Conservation (phyloP, 2,797 vertebrate species). For the Streptopelia turtur region DNA sequence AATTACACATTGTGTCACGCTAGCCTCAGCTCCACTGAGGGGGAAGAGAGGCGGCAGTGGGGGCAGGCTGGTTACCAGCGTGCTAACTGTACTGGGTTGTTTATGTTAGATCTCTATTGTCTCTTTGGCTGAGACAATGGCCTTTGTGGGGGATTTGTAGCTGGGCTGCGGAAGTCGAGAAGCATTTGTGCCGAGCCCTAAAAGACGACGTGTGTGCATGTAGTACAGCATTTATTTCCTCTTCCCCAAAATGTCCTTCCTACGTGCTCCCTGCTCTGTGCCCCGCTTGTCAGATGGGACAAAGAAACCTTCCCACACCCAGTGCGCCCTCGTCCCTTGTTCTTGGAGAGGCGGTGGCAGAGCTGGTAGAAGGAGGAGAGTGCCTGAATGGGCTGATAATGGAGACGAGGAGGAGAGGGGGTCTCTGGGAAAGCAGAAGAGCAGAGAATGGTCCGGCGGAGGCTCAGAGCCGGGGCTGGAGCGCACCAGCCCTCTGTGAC, state of each 20-base stretch:
- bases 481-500: not conserved
- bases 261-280: not conserved
- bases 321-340: not conserved
- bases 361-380: not conserved
- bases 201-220: accelerated
- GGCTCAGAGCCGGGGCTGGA: not conserved
- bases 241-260: not conserved
- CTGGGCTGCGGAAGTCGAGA: not conserved
- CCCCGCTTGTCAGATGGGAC: not conserved
- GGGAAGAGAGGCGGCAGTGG: not conserved
- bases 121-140: not conserved
- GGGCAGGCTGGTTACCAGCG: not conserved
- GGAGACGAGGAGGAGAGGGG: not conserved
- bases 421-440: not conserved
- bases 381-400: accelerated
- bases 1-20: constrained; percentile 62
- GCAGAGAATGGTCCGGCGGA: not conserved
- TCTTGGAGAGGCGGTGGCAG: not conserved
- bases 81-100: not conserved
- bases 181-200: not conserved
- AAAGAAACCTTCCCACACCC: not conserved
- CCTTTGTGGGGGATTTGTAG: not conserved
- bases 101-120: not conserved
- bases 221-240: not conserved
- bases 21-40: constrained; percentile 14